phyloP scores from a whole-genome alignment of 2,113 vertebrate genomes.

The Nematolebias whitei region DNA sequence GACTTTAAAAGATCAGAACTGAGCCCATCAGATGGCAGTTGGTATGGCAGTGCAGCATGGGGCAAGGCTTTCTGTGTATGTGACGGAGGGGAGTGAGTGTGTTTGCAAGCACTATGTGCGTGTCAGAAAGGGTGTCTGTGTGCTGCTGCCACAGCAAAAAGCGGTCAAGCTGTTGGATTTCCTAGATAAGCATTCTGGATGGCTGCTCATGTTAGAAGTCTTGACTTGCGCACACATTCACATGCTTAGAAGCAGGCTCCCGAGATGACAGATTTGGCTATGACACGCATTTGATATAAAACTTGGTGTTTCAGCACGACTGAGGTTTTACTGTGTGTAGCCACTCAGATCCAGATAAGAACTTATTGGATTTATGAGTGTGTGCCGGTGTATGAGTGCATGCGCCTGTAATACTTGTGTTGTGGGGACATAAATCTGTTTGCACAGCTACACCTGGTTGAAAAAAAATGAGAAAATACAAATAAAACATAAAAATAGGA shows the following conservation, averaged over 20 bases:
- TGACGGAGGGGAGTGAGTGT: slow-evolving; percentile 10
- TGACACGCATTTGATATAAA: slow-evolving; percentile 57
- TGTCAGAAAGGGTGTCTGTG: slow-evolving; percentile 23
- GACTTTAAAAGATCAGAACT: slow-evolving; percentile 42
- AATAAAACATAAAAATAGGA: neutral
- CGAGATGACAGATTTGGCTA: slow-evolving; percentile 47
- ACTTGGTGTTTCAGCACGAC: slow-evolving; percentile 56
- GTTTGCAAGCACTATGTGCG: slow-evolving; percentile 14
- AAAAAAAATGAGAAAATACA: neutral
- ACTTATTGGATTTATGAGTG: slow-evolving; percentile 45
- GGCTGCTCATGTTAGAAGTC: slow-evolving; percentile 54
- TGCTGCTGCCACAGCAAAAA: slow-evolving; percentile 67
- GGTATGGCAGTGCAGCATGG: slow-evolving; percentile 35
- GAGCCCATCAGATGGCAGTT: slow-evolving; percentile 49
- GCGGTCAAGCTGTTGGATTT: slow-evolving; percentile 68
- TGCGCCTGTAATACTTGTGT: slow-evolving; percentile 8
- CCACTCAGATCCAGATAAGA: slow-evolving; percentile 47
- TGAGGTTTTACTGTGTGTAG: slow-evolving; percentile 51
- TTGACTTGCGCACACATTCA: slow-evolving; percentile 14
- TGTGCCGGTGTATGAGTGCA: neutral
- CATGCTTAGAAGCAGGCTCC: slow-evolving; percentile 15
- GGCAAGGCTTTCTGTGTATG: slow-evolving; percentile 15
- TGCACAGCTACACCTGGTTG: neutral
- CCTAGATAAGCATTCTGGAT: slow-evolving; percentile 73
- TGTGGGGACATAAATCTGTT: slow-evolving; percentile 3